A percentile compares a stretch with the other conserved stretches of the same genome.
Evolutionary conservation across 2,113 vertebrate genomes (phyloP).

Genomic region (Carettochelys insculpta): DNA sequence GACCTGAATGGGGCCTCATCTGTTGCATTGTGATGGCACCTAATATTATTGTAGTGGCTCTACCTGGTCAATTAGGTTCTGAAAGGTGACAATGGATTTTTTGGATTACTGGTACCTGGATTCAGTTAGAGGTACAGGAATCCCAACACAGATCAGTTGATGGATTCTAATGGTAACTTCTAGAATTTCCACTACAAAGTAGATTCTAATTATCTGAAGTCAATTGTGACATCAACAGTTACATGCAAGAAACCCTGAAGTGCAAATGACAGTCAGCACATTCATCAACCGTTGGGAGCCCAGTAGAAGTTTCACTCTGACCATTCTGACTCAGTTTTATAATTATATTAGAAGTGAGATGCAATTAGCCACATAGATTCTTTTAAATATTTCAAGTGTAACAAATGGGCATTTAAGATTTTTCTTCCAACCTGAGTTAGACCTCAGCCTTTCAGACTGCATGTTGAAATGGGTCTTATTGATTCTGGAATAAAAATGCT

Average conservation of each 20-base stretch:
- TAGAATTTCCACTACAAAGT: not conserved
- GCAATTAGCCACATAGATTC: not conserved
- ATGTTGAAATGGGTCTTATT: not conserved
- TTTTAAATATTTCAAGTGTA: not conserved
- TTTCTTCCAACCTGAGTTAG: not conserved
- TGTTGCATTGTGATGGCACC: too few relatives aligned
- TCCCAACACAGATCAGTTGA: not conserved
- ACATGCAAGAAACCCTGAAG: not conserved
- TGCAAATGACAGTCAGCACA: not conserved
- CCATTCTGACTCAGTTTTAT: too few relatives aligned
- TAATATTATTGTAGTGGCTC: too few relatives aligned
- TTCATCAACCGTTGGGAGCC: not conserved
- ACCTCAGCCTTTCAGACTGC: not conserved
- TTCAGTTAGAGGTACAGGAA: not conserved
- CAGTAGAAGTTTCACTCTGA: too few relatives aligned
- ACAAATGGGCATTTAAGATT: not conserved
- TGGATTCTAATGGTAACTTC: not conserved
- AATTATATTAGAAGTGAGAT: not conserved
- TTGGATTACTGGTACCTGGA: too few relatives aligned
- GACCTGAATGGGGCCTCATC: too few relatives aligned
- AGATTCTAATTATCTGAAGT: not conserved
- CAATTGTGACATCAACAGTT: not conserved
- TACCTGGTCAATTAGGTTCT: too few relatives aligned
- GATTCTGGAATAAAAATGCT: not conserved
- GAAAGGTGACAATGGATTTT: too few relatives aligned